Evolutionary conservation across 2,888 invertebrate genomes (phyloP).

Genomic region (Choristoneura rosaceana): DNA sequence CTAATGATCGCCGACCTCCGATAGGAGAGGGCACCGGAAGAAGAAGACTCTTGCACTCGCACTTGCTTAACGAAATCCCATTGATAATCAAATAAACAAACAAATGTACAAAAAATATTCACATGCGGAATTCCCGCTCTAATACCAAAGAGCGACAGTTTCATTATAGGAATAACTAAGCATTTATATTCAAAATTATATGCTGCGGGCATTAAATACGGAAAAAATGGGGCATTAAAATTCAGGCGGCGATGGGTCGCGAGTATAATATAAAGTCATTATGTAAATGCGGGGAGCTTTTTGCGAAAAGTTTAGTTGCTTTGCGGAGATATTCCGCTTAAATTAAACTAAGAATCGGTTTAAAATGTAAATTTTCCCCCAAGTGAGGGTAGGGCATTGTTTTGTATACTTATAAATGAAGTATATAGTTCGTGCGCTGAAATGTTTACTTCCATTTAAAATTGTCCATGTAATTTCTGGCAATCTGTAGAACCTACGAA

Average conservation of each 20-base stretch:
- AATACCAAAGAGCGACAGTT: slow-evolving; percentile 23
- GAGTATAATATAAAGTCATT: slow-evolving; percentile 82
- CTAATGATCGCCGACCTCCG: too few species aligned
- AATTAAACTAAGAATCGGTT: slow-evolving; percentile 28
- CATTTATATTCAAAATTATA: slow-evolving; percentile 40
- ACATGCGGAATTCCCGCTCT: slow-evolving; percentile 3
- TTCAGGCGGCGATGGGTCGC: slow-evolving; percentile 65
- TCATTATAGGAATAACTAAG: slow-evolving; percentile 34
- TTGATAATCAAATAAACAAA: not conserved
- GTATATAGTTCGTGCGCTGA: not conserved
- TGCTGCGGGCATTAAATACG: slow-evolving; percentile 41
- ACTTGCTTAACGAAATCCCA: not conserved
- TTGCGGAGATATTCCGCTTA: slow-evolving; percentile 56
- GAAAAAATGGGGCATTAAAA: slow-evolving; percentile 67
- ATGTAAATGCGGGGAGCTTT: slow-evolving; percentile 76
- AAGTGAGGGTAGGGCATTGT: not conserved
- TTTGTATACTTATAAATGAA: not conserved
- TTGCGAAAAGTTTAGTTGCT: slow-evolving; percentile 77
- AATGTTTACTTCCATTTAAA: not conserved
- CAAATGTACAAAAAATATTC: slow-evolving; percentile 4
- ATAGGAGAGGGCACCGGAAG: too few species aligned
- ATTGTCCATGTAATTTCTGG: not conserved
- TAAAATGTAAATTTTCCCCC: not conserved
- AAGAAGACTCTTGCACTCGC: too few species aligned
- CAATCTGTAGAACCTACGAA: too few species aligned